Evolutionary conservation across 1,140 invertebrate species (phyloP).

Genomic region (Bradynema listronoti): DNA sequence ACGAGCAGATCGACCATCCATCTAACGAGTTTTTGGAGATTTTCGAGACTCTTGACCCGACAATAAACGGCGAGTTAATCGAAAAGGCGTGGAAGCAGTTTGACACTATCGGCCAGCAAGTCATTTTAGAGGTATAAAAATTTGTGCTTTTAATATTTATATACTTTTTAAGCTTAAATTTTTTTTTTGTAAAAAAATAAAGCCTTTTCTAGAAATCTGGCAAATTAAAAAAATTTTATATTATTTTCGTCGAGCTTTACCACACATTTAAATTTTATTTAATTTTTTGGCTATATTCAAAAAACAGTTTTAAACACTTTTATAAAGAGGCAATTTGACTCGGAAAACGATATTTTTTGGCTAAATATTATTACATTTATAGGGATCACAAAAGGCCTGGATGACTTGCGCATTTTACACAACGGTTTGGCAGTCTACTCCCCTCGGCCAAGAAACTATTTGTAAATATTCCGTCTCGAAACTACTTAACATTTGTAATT

Average conservation of each 20-base stretch:
- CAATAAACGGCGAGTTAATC: conserved; percentile 41
- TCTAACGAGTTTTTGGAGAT: conserved; percentile 33
- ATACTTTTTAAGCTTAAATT: too few species aligned
- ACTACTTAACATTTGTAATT: conserved; percentile 33
- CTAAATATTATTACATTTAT: conserved; percentile 30
- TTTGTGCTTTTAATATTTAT: too few species aligned
- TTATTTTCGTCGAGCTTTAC: neutral
- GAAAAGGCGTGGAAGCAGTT: conserved; percentile 41
- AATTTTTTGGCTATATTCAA: too few species aligned
- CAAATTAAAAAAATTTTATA: too few species aligned
- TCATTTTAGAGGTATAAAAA: conserved; percentile 36
- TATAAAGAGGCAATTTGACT: too few species aligned
- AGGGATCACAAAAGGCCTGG: conserved; percentile 39
- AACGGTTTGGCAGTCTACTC: conserved; percentile 45
- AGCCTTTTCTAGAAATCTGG: too few species aligned
- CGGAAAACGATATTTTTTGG: neutral
- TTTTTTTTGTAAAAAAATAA: too few species aligned
- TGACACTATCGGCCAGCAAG: conserved; percentile 37
- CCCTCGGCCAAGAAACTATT: conserved; percentile 38
- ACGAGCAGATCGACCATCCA: conserved; percentile 19
- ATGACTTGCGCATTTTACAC: conserved; percentile 44
- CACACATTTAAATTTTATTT: neutral
- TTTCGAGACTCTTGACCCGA: conserved; percentile 30
- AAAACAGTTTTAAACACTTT: too few species aligned
- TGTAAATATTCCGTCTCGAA: conserved; percentile 33